A percentile compares a stretch with the other conserved stretches of the same genome.
These are phyloP conservation scores for Aphrophora alni DNA, from an alignment of 2,888 invertebrate species.

Conservation along the genomic window DNA sequence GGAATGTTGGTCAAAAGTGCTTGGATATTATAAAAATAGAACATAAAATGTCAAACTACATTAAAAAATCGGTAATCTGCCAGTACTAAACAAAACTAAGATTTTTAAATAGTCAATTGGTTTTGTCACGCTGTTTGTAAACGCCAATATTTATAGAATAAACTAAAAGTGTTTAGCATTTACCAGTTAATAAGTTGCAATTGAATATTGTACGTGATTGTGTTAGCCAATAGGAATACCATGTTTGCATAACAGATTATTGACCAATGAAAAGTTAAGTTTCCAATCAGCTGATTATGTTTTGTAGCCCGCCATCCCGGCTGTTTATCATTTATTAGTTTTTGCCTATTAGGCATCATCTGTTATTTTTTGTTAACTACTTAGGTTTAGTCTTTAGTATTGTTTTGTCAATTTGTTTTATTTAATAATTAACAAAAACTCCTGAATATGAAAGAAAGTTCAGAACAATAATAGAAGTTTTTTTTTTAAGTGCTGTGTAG, in stretches of 20 bases:
- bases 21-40: too few relatives aligned
- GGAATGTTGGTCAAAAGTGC: too few relatives aligned
- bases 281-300: background rate
- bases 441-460: too few relatives aligned
- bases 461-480: too few relatives aligned
- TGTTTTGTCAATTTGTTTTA: background rate
- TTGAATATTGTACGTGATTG: background rate
- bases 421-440: too few relatives aligned
- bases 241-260: background rate
- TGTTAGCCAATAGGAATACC: background rate
- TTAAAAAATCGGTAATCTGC: too few relatives aligned
- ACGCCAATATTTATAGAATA: too few relatives aligned
- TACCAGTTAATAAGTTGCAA: background rate
- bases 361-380: background rate
- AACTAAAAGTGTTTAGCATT: background rate
- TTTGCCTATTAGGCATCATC: background rate
- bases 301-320: background rate
- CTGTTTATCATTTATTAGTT: background rate
- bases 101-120: too few relatives aligned
- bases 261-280: background rate
- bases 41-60: too few relatives aligned
- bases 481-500: too few relatives aligned
- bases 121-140: too few relatives aligned
- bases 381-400: background rate
- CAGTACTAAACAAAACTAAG: too few relatives aligned